Evolutionary conservation across 2,888 invertebrate genomes (phyloP).

Genomic region (Carterocephalus palaemon): DNA sequence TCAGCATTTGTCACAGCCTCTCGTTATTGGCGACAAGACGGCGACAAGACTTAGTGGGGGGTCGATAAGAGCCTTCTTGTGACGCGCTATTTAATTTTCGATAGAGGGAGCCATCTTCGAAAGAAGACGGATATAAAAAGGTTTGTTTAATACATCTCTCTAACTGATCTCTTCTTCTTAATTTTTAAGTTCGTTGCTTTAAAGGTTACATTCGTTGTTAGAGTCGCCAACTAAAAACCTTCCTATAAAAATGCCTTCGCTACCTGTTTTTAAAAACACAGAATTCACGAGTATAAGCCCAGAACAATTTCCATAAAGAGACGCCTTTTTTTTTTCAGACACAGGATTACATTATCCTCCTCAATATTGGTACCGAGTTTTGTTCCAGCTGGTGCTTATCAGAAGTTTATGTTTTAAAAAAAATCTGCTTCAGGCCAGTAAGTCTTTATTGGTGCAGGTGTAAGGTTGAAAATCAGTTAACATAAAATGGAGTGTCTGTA

Average conservation of each 20-base stretch:
- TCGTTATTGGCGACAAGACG: conserved; percentile 35
- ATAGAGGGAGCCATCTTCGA: too few relatives aligned
- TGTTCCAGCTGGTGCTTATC: conserved; percentile 17
- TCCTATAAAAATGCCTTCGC: not conserved
- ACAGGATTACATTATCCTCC: not conserved
- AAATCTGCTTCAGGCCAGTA: not conserved
- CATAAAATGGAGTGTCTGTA: not conserved
- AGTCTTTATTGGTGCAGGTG: not conserved
- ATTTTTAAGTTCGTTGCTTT: too few relatives aligned
- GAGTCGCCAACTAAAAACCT: not conserved
- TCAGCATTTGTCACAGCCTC: conserved; percentile 49
- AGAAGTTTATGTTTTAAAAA: conserved; percentile 9
- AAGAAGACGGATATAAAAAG: too few relatives aligned
- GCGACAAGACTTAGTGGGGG: conserved; percentile 13
- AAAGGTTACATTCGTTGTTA: too few relatives aligned
- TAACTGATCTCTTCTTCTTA: too few relatives aligned
- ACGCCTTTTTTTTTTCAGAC: too few relatives aligned
- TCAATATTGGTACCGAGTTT: conserved; percentile 10
- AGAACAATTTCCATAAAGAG: too few relatives aligned
- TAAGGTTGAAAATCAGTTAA: conserved; percentile 1
- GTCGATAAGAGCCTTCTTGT: not conserved
- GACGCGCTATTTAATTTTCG: not conserved
- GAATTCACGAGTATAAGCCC: too few relatives aligned
- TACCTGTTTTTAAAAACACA: too few relatives aligned
- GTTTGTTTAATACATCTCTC: too few relatives aligned